phyloP scores from a whole-genome alignment of 1,140 invertebrate genomes.

The Saxidomus purpurata region DNA sequence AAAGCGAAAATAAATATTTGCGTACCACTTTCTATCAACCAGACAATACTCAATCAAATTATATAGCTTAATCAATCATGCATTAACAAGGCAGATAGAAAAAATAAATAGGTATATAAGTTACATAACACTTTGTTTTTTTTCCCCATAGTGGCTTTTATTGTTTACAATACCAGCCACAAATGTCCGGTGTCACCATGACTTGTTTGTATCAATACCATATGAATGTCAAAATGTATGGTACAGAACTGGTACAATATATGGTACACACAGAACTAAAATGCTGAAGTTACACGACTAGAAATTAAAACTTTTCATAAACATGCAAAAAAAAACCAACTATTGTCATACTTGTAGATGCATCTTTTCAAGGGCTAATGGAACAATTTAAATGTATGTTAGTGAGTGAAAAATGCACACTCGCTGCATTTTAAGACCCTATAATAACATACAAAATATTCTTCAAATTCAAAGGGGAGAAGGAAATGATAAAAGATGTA shows the following conservation, averaged over 20 bases:
- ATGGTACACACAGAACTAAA: background rate
- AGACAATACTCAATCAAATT: background rate
- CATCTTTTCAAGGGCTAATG: too few relatives aligned
- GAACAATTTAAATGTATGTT: too few relatives aligned
- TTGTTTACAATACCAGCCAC: background rate
- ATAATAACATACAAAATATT: too few relatives aligned
- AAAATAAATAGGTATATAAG: background rate
- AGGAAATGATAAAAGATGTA: too few relatives aligned
- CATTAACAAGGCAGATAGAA: background rate
- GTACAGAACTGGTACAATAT: too few relatives aligned
- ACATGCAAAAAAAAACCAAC: background rate
- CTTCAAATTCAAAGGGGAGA: too few relatives aligned
- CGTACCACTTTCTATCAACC: background rate
- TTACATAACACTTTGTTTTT: background rate
- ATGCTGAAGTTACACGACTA: constrained; percentile 6
- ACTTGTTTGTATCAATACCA: background rate
- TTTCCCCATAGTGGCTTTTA: background rate
- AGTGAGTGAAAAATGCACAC: too few relatives aligned
- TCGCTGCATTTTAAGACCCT: too few relatives aligned
- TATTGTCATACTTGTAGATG: too few relatives aligned
- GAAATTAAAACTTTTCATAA: background rate
- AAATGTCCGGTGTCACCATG: background rate
- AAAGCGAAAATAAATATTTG: too few relatives aligned
- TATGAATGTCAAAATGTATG: background rate
- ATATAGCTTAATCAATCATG: background rate